A percentile compares a stretch with the other conserved stretches of the same genome.
Conservation (phyloP, 1,140 invertebrate species). For the Agraylea sexmaculata region DNA sequence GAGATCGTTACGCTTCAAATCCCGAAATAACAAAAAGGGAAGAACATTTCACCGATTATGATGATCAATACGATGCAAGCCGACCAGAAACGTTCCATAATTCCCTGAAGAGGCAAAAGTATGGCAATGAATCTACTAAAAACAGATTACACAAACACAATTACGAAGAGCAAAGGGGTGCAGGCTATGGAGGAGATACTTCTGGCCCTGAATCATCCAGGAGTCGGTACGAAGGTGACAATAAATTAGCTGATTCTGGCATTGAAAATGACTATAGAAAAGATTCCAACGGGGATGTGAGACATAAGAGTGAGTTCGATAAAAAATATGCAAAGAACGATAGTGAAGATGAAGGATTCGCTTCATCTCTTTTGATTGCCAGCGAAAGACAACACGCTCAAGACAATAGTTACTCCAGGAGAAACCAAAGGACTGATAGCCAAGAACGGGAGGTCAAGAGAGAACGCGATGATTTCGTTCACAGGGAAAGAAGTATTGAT, state of each 20-base stretch:
- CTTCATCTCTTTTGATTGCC: conserved; percentile 50
- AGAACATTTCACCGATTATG: conserved; percentile 30
- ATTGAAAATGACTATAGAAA: conserved; percentile 66
- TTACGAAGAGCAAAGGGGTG: conserved; percentile 22
- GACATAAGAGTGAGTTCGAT: conserved; percentile 8
- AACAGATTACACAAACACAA: conserved; percentile 35
- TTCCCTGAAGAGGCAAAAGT: conserved; percentile 37
- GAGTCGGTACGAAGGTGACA: conserved; percentile 39
- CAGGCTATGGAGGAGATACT: conserved; percentile 31
- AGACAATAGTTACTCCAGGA: conserved; percentile 30
- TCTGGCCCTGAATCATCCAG: conserved; percentile 35
- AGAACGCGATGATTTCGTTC: conserved; percentile 45
- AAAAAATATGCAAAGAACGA: conserved; percentile 25
- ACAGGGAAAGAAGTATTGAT: conserved; percentile 48
- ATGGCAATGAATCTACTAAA: conserved; percentile 28
- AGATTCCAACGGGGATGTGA: conserved; percentile 47
- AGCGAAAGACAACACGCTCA: conserved; percentile 53
- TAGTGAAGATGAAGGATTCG: conserved; percentile 52
- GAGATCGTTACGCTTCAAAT: conserved; percentile 43
- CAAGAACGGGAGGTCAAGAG: conserved; percentile 16
- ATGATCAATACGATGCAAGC: conserved; percentile 32
- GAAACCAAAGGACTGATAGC: conserved; percentile 16
- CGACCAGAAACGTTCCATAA: conserved; percentile 40
- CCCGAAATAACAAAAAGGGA: conserved; percentile 42
- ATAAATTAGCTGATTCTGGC: conserved; percentile 59